Evolutionary conservation across 2,888 invertebrate genomes (phyloP).

Genomic region (Pyralis farinalis): DNA sequence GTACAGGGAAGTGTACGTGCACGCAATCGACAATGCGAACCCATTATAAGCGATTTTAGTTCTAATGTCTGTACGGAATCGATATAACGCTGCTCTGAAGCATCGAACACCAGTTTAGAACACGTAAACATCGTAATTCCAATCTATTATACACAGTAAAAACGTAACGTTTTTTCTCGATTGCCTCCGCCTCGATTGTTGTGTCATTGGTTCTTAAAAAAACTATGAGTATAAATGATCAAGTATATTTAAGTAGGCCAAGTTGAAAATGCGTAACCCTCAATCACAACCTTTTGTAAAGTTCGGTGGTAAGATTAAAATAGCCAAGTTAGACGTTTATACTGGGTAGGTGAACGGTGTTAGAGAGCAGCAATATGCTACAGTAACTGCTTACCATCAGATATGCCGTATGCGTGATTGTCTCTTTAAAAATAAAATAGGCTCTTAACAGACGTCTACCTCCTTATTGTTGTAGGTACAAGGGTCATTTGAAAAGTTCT

Average conservation of each 20-base stretch:
- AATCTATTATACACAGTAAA: conserved; percentile 5
- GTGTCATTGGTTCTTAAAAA: neutral
- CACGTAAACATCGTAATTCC: conserved; percentile 7
- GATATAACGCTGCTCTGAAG: conserved; percentile 17
- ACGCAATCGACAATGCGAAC: conserved; percentile 48
- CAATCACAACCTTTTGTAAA: no score
- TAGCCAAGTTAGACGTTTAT: no score
- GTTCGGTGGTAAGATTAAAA: no score
- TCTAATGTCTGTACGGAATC: conserved; percentile 32
- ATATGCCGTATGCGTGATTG: no score
- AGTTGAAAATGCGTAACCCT: neutral
- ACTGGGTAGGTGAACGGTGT: no score
- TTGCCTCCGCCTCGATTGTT: neutral
- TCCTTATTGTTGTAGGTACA: no score
- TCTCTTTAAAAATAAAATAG: no score
- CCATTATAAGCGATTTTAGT: conserved; percentile 27
- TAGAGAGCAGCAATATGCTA: no score
- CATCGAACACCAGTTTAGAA: conserved; percentile 2
- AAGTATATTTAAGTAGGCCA: neutral
- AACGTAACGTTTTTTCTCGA: neutral
- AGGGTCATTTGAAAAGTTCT: no score
- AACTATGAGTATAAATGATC: neutral
- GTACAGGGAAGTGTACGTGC: conserved; percentile 55
- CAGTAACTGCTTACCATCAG: no score
- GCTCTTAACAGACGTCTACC: no score